These are phyloP conservation scores for Drosophila simulans DNA, from an alignment of 1,140 invertebrate genomes.

Conservation along the genomic window DNA sequence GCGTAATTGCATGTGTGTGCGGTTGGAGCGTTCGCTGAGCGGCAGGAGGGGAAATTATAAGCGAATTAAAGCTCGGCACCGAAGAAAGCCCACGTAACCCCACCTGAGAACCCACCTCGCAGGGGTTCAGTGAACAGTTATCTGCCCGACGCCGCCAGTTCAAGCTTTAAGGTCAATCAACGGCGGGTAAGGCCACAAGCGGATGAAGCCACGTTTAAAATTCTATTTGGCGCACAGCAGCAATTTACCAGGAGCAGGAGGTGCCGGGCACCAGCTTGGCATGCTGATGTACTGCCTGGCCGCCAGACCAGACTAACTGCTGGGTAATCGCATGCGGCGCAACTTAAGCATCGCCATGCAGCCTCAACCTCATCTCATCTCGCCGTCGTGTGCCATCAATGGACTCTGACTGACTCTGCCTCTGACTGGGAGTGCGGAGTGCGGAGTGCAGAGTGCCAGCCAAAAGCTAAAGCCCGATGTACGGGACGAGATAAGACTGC, in stretches of 20 bases:
- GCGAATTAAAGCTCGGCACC: conserved; percentile 67
- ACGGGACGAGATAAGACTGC: conserved; percentile 62
- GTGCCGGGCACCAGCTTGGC: conserved; percentile 39
- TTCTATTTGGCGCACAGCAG: conserved; percentile 79
- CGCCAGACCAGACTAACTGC: conserved; percentile 72
- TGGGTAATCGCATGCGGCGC: conserved; percentile 80
- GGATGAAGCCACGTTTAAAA: conserved; percentile 58
- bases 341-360: conserved; percentile 69
- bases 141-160: conserved; percentile 28
- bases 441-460: conserved; percentile 12
- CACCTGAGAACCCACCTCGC: conserved; percentile 9
- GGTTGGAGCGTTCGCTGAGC: not conserved
- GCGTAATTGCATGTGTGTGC: conserved; percentile 44
- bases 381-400: conserved; percentile 72
- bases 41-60: conserved; percentile 59
- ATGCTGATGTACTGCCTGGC: conserved; percentile 64
- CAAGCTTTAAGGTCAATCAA: conserved; percentile 77
- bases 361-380: conserved; percentile 35
- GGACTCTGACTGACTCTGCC: conserved; percentile 30
- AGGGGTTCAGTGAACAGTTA: conserved; percentile 59
- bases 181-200: conserved; percentile 12
- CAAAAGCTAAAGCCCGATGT: conserved; percentile 56
- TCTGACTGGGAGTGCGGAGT: not conserved
- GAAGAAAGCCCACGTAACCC: conserved; percentile 21
- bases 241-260: conserved; percentile 65